These are phyloP conservation scores for Lucilia cuprina DNA, from an alignment of 1,140 invertebrate species.

Conservation along the genomic window DNA sequence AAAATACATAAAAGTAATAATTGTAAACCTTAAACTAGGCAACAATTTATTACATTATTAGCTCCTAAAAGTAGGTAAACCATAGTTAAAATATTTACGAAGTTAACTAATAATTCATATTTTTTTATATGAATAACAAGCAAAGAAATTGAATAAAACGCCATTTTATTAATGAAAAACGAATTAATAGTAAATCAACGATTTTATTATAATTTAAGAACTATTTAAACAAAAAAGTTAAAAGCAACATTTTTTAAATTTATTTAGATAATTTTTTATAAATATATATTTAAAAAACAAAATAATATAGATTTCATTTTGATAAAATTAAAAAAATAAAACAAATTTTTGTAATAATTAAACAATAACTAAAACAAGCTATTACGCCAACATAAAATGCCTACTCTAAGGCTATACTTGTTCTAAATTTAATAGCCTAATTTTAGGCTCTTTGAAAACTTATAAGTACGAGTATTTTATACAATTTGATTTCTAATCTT, in stretches of 20 bases:
- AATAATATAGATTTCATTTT: neutral
- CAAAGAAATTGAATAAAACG: neutral
- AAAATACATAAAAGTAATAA: too few relatives aligned
- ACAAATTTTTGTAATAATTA: neutral
- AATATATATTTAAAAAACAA: neutral
- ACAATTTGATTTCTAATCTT: neutral
- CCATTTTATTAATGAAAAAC: slow-evolving; percentile 12
- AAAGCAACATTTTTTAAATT: neutral
- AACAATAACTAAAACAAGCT: too few relatives aligned
- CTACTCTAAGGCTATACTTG: too few relatives aligned
- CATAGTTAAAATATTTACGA: neutral
- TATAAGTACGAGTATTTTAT: neutral
- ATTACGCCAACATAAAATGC: too few relatives aligned
- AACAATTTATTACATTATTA: neutral
- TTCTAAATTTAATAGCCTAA: too few relatives aligned
- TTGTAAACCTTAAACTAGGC: too few relatives aligned
- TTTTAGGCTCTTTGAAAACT: neutral
- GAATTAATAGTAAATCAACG: slow-evolving; percentile 30
- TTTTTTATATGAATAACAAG: neutral
- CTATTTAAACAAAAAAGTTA: neutral
- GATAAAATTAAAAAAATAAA: neutral
- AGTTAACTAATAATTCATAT: neutral
- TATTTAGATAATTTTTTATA: slow-evolving; percentile 26
- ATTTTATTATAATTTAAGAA: slow-evolving; percentile 29
- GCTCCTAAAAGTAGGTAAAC: neutral